These are phyloP conservation scores for Styela plicata DNA, from an alignment of 23 tunicate genomes.

Conservation along the genomic window DNA sequence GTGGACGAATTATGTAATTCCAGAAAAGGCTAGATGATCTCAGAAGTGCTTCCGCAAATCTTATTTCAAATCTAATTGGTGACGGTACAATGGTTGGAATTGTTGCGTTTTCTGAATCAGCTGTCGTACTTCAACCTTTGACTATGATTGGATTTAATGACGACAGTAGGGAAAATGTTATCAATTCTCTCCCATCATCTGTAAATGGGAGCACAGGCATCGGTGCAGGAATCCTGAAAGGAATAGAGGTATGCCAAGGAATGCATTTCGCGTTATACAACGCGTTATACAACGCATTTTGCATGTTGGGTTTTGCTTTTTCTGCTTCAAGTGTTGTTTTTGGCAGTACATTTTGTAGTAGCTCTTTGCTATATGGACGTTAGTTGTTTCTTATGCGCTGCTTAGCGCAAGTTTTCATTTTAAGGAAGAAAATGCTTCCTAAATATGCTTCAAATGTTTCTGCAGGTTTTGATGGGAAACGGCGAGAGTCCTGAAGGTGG, in stretches of 20 bases:
- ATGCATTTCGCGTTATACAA: too few relatives aligned
- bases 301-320: too few relatives aligned
- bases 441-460: too few relatives aligned
- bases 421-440: too few relatives aligned
- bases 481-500: conserved; percentile 41
- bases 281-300: too few relatives aligned
- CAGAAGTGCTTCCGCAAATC: conserved; percentile 25
- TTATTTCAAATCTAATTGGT: conserved; percentile 31
- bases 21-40: conserved; percentile 22
- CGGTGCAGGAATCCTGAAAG: conserved; percentile 38
- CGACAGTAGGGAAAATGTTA: conserved; percentile 15
- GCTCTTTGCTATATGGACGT: too few relatives aligned
- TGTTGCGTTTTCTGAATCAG: conserved; percentile 31
- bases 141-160: neutral
- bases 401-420: too few relatives aligned
- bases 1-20: neutral
- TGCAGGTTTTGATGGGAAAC: conserved; percentile 24
- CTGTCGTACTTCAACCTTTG: conserved; percentile 5
- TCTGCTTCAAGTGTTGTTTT: too few relatives aligned
- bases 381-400: too few relatives aligned
- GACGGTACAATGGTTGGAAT: conserved; percentile 33
- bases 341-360: too few relatives aligned
- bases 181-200: conserved; percentile 15
- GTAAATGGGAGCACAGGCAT: conserved; percentile 44
- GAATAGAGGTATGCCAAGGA: conserved; percentile 12